phyloP scores from a whole-genome alignment of 2,797 vertebrate species.

The Todus mexicanus region DNA sequence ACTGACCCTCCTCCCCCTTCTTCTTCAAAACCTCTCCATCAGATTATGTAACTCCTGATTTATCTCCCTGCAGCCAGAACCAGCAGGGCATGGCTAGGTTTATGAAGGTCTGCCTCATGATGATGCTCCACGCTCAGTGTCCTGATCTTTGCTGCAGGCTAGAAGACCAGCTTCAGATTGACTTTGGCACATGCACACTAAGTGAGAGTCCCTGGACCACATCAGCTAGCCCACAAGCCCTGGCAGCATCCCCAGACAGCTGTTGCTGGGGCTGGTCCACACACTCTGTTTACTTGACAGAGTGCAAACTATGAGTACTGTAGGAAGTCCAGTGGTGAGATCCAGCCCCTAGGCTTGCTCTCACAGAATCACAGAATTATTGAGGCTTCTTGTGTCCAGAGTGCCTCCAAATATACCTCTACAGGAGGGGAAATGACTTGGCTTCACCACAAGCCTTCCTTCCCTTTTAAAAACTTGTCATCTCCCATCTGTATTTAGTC shows the following conservation, averaged over 20 bases:
- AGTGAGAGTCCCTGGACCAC: neutral
- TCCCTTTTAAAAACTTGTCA: neutral
- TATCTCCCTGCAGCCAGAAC: neutral
- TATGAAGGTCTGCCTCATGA: neutral
- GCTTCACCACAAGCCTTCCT: neutral
- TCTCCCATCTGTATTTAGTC: neutral
- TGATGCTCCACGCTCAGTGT: neutral
- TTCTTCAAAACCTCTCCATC: neutral
- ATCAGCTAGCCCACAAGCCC: neutral
- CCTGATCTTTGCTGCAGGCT: neutral
- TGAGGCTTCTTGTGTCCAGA: neutral
- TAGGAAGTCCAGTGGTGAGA: neutral
- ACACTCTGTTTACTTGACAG: neutral
- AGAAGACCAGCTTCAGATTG: neutral
- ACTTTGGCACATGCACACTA: neutral
- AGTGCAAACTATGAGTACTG: neutral
- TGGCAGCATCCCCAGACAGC: neutral
- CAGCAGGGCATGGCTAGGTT: neutral
- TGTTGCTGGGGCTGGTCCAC: neutral
- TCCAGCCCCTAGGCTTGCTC: neutral
- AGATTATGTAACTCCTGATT: accelerated
- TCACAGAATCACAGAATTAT: too few relatives aligned
- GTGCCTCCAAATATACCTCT: neutral
- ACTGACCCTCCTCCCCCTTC: neutral
- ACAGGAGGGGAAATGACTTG: too few relatives aligned